Evolutionary conservation across 23 tunicate genomes (phyloP).

Genomic region (Trididemnum miniatum): DNA sequence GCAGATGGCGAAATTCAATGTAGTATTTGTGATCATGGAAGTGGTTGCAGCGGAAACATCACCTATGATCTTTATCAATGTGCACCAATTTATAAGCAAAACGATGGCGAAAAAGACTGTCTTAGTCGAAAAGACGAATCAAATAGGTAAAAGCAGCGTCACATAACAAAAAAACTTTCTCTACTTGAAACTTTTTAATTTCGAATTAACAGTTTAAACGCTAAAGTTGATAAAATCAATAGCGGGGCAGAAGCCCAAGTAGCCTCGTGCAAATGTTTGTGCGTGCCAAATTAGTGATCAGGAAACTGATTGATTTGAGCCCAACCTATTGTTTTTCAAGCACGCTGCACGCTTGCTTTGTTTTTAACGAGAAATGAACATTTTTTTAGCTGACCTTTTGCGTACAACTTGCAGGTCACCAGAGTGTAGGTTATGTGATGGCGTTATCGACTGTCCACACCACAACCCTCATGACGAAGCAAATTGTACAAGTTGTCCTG

Average conservation of each 20-base stretch:
- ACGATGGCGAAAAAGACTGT: conserved; percentile 7
- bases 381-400: no score
- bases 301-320: no score
- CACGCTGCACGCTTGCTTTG: no score
- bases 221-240: no score
- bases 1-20: background rate
- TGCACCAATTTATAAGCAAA: background rate
- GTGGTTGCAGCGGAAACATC: conserved; percentile 21
- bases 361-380: no score
- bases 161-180: no score
- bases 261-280: no score
- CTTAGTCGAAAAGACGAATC: conserved; percentile 7
- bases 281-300: no score
- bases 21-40: conserved; percentile 10
- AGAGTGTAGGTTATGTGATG: background rate
- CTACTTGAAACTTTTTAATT: no score
- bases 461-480: conserved; percentile 11
- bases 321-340: no score
- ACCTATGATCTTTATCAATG: conserved; percentile 2
- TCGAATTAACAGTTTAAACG: no score
- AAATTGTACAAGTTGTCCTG: background rate
- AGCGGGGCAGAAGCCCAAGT: no score
- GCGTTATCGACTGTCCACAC: conserved; percentile 2
- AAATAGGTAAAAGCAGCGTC: background rate
- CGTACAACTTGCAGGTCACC: background rate